phyloP scores from a whole-genome alignment of 2,888 invertebrate species.

The Caradrina kadenii region DNA sequence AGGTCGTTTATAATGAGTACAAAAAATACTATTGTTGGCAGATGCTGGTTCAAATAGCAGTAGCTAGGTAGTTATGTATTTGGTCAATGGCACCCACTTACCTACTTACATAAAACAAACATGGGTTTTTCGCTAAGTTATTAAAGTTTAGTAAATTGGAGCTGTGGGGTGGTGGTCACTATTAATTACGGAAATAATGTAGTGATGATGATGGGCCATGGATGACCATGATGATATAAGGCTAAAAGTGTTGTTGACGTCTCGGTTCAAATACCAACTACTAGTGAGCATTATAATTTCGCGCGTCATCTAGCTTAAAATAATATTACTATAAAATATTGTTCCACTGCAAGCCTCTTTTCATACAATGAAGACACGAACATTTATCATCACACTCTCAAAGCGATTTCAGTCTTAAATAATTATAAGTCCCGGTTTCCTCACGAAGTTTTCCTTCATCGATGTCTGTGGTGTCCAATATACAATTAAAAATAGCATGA shows the following conservation, averaged over 20 bases:
- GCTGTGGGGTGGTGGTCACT: not conserved
- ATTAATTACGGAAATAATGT: no score
- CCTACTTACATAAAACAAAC: not conserved
- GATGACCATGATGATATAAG: slow-evolving; percentile 10
- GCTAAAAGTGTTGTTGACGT: not conserved
- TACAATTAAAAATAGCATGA: no score
- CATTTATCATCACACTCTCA: no score
- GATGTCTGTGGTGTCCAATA: no score
- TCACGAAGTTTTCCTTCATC: no score
- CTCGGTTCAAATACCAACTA: not conserved
- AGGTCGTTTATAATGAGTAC: slow-evolving; percentile 34
- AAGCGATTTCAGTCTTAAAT: no score
- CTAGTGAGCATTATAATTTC: no score
- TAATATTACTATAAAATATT: no score
- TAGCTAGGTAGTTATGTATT: not conserved
- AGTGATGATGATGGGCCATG: not conserved
- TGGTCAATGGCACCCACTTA: not conserved
- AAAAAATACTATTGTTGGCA: slow-evolving; percentile 40
- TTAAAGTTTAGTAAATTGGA: slow-evolving; percentile 1
- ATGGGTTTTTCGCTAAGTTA: slow-evolving; percentile 4
- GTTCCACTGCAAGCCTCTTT: no score
- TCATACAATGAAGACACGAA: no score
- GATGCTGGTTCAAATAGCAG: slow-evolving; percentile 10
- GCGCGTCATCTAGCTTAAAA: not conserved
- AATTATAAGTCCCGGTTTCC: no score